phyloP scores from a whole-genome alignment of 2,113 vertebrate species.

The Hypanus sabinus region DNA sequence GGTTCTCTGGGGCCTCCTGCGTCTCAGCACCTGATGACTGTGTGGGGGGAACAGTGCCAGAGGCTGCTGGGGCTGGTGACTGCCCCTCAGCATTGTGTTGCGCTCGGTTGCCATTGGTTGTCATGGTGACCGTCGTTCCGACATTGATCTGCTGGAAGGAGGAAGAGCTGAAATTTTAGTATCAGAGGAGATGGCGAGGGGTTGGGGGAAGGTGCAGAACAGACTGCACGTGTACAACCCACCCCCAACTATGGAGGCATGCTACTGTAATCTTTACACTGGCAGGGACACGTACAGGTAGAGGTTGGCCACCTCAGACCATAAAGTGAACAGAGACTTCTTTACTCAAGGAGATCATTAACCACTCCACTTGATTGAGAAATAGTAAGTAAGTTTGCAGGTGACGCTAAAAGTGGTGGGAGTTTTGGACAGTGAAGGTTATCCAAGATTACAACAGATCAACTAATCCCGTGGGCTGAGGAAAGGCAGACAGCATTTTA shows the following conservation, averaged over 20 bases:
- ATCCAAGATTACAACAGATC: too few species aligned
- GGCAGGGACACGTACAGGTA: too few species aligned
- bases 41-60: neutral
- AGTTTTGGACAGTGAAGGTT: too few species aligned
- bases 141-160: constrained; percentile 68
- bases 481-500: too few species aligned
- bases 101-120: constrained; percentile 57
- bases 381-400: too few species aligned
- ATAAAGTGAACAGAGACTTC: neutral
- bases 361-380: neutral
- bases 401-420: too few species aligned
- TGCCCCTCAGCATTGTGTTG: constrained; percentile 52
- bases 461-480: too few species aligned
- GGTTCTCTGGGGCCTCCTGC: neutral
- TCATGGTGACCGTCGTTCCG: constrained; percentile 76
- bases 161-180: neutral
- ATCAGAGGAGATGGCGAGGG: neutral
- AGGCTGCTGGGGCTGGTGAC: constrained; percentile 32
- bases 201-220: neutral
- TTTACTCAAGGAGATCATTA: neutral
- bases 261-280: neutral
- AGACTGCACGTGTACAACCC: too few species aligned
- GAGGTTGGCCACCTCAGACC: neutral
- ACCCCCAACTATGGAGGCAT: neutral
- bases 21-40: neutral